A percentile compares a stretch with the other conserved stretches of the same genome.
These are phyloP conservation scores for Natator depressus DNA, from an alignment of 2,113 vertebrate species.

Conservation along the genomic window DNA sequence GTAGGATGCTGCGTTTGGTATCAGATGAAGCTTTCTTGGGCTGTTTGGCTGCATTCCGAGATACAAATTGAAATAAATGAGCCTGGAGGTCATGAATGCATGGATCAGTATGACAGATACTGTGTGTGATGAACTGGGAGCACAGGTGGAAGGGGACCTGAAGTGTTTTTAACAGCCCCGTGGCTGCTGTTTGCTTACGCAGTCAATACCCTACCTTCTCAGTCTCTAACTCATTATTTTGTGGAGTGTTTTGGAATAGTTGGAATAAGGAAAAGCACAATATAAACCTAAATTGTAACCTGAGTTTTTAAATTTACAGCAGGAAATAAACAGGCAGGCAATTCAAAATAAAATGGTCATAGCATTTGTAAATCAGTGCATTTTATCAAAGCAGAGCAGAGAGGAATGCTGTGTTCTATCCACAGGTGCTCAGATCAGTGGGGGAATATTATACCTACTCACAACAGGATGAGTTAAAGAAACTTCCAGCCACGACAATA, in stretches of 20 bases:
- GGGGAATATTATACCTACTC: background rate
- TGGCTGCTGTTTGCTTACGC: background rate
- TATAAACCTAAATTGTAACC: background rate
- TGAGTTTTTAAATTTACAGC: background rate
- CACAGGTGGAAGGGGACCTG: background rate
- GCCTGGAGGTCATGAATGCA: background rate
- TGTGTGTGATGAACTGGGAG: background rate
- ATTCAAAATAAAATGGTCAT: background rate
- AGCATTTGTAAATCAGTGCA: background rate
- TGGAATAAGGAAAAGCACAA: background rate
- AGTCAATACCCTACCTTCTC: background rate
- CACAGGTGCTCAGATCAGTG: background rate
- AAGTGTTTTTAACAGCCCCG: background rate
- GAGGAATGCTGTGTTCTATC: background rate
- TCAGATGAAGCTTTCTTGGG: background rate
- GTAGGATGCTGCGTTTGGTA: background rate
- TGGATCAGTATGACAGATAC: background rate
- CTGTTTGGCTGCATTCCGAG: constrained; percentile 4
- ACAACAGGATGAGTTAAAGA: background rate
- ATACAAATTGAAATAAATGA: background rate
- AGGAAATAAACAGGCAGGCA: background rate
- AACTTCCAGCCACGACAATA: background rate
- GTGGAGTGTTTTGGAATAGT: background rate
- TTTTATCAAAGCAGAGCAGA: background rate
- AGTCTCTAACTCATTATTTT: background rate